Evolutionary conservation across 2,888 invertebrate species (phyloP), one percentile per base, ranked within the genome.

Genomic region (Machimus atricapillus): DNA sequence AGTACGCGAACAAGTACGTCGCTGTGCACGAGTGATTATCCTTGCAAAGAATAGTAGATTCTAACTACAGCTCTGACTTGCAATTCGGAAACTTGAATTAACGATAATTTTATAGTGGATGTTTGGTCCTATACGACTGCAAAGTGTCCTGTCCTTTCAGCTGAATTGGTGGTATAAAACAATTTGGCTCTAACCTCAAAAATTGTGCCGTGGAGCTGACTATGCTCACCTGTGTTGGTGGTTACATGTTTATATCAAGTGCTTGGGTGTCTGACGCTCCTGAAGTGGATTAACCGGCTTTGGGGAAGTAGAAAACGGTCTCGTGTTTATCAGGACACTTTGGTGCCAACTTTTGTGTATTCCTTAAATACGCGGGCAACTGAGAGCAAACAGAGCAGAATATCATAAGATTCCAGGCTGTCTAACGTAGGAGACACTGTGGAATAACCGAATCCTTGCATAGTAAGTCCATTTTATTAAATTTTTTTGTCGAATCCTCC

Each of bases 281-380:
- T 74, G 74, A 74, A 66, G 37, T 74, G 85, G 85, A 85, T 85
- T 85, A 85, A 85, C 85, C 85, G 85, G 74, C 85, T 43, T 85
- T 73, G 27, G 74, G 56, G 37, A 66, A 82, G 34, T 58, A 82
- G 56, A 56, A n/a, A 82, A 66, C 58, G 82, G 9, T 82, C 23
- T 66, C 66, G 66, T 27, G 14, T 19, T 66, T 37, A 34, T 66
- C 56, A 46, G n/a, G 58, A 82, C 82, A 58, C 82, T 82, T n/a
- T 82, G 37, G 79, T 79, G 46, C 27, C 14, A 79, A 79, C 27
- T 79, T 79, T 46, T 52, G 52, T 79, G 78, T 79, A 78, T 40
- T 78, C n/a, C 16, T 78, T 43, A n/a, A 43, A 40, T 12, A 40
- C 43, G 46, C 23, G 43, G 52, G 27, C 52, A 79, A 27, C 43